Percentiles rank a stretch among this genome's conserved stretches.
Conservation (phyloP, 2,113 vertebrate genomes). For the Colossoma macropomum region DNA sequence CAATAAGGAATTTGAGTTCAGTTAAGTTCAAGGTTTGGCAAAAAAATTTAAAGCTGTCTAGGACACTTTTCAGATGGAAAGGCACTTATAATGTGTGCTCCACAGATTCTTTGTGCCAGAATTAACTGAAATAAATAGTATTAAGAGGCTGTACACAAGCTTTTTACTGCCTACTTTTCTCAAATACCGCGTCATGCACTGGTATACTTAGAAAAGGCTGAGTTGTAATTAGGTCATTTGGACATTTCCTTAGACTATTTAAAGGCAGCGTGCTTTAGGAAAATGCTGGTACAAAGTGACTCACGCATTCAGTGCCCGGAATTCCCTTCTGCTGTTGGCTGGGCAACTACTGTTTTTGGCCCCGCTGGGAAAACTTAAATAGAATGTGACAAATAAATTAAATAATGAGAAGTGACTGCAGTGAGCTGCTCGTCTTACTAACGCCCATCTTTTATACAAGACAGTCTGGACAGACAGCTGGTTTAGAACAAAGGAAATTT, state of each 20-base stretch:
- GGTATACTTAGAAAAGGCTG: slow-evolving; percentile 74
- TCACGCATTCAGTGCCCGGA: slow-evolving; percentile 74
- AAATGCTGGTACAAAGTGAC: slow-evolving; percentile 74
- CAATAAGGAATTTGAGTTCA: slow-evolving; percentile 10
- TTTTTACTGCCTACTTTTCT: slow-evolving; percentile 66
- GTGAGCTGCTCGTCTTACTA: slow-evolving; percentile 56
- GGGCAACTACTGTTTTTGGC: slow-evolving; percentile 71
- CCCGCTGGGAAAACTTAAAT: slow-evolving; percentile 57
- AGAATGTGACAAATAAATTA: slow-evolving; percentile 60
- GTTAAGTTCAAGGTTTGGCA: neutral
- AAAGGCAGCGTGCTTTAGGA: slow-evolving; percentile 73
- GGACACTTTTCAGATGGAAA: slow-evolving; percentile 51
- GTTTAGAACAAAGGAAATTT: slow-evolving; percentile 15
- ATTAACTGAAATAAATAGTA: slow-evolving; percentile 55
- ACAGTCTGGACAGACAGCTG: slow-evolving; percentile 43
- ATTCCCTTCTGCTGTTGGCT: slow-evolving; percentile 75
- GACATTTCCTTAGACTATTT: slow-evolving; percentile 77
- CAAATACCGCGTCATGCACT: slow-evolving; percentile 67
- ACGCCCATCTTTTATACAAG: slow-evolving; percentile 46
- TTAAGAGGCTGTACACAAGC: slow-evolving; percentile 51
- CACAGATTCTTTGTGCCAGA: slow-evolving; percentile 42
- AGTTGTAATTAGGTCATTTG: slow-evolving; percentile 80
- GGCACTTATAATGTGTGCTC: slow-evolving; percentile 37
- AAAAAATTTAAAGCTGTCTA: neutral
- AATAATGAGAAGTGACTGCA: slow-evolving; percentile 63